Base-by-base conservation (phyloP, 2,888 invertebrate species). In the Ashinkailepas kermadecensis region DNA sequence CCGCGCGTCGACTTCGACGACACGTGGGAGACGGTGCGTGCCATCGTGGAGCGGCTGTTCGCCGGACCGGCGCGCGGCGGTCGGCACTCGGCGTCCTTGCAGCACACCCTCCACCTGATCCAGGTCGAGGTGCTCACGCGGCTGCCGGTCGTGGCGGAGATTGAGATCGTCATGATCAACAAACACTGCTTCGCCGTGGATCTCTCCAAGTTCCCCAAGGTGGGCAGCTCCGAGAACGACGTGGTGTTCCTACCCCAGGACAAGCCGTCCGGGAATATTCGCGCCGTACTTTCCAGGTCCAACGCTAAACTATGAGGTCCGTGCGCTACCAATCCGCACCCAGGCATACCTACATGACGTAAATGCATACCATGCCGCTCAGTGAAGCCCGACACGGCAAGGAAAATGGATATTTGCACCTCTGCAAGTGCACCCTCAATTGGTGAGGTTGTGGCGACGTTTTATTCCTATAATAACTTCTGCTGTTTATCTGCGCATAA, bases 81-180 rank as follows among this genome's bases (percentile, higher is more conserved):
- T 1, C 88, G 93, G 7, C 91, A 91, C 84, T 94, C 94, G 0
- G 92, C 94, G 0, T 93, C 93, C 1, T 94, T 94, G 0, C 94
- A 94, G 86, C 91, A 94, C 85, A 94, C 94, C 0, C 87, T 94
- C 57, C 93, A 93, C 86, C 89, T 93, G 82, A 91, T 93, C 0
- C 91, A 93, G 86, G 92, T 91, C 86, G 89, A 91, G 82, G 90
- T 92, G 8, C 87, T 94, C 74, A 91, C 92, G 85, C 90, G 90
- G 87, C 89, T 93, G 80, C 89, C 91, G 4, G 92, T 93, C 90
- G 93, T 93, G 79, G 88, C 89, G 9, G 91, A 91, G 86, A 92
- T 94, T 81, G 91, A 91, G 85, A 93, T 94, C 91, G 90, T 90
- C 83, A 92, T 94, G 92, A 94, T 94, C 0, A 94, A 94, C 87